Evolutionary conservation across 2,888 invertebrate genomes (phyloP).

Genomic region (Acanthacorydalis orientalis): DNA sequence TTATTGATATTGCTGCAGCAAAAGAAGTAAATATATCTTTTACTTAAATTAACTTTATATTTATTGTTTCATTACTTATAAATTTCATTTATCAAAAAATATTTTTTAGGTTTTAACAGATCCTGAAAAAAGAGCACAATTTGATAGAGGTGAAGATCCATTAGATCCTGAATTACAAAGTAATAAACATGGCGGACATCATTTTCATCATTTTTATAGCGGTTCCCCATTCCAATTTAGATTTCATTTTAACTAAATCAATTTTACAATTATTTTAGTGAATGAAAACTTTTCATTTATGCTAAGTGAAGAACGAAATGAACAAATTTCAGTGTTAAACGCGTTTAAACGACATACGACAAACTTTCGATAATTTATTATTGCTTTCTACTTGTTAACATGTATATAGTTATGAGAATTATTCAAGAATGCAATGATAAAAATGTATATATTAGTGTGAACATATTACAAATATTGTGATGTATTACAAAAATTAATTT

Average conservation of each 20-base stretch:
- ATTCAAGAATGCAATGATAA: no score
- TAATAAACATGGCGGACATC: slow-evolving; percentile 42
- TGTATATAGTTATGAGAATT: no score
- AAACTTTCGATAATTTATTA: no score
- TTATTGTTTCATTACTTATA: slow-evolving; percentile 6
- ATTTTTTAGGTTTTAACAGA: slow-evolving; percentile 49
- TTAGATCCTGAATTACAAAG: slow-evolving; percentile 79
- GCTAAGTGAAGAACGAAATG: no score
- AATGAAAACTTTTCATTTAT: no score
- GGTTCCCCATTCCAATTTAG: slow-evolving; percentile 91
- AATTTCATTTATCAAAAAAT: neutral
- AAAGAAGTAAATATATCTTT: slow-evolving; percentile 63
- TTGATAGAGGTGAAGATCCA: slow-evolving; percentile 92
- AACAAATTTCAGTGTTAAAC: no score
- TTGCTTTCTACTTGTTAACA: no score
- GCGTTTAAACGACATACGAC: no score
- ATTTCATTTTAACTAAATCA: slow-evolving; percentile 78
- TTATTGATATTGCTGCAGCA: slow-evolving; percentile 96
- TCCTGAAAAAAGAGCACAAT: slow-evolving; percentile 83
- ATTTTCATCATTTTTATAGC: slow-evolving; percentile 70
- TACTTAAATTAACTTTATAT: neutral
- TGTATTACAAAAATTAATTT: no score
- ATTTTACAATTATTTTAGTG: no score
- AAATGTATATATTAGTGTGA: no score
- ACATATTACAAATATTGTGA: no score